Percentiles rank a stretch among this genome's conserved stretches.
Evolutionary conservation across 2,797 vertebrate species (phyloP).

Genomic region (Typhlichthys eigenmanni): DNA sequence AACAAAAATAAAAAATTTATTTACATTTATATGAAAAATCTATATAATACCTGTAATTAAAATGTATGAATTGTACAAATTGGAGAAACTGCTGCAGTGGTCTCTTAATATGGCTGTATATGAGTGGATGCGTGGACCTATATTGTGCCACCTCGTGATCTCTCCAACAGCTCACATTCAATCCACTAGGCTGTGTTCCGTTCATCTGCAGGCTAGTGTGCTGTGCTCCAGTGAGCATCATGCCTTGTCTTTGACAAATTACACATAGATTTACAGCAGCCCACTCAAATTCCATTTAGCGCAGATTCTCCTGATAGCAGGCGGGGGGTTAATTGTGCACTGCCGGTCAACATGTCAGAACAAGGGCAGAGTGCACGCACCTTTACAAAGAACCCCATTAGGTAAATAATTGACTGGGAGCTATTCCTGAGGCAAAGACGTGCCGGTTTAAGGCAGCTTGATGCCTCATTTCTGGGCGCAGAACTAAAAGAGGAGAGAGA

Average conservation of each 20-base stretch:
- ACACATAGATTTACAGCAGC: slow-evolving; percentile 35
- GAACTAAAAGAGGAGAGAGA: slow-evolving; percentile 30
- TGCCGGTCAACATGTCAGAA: slow-evolving; percentile 30
- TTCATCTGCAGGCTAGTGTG: slow-evolving; percentile 9
- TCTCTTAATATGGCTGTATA: no score
- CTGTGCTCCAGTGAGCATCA: slow-evolving; percentile 30
- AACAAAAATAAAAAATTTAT: no score
- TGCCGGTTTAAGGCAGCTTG: slow-evolving; percentile 40
- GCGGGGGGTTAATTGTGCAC: slow-evolving; percentile 39
- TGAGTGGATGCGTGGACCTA: no score
- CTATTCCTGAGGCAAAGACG: slow-evolving; percentile 20
- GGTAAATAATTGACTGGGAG: slow-evolving; percentile 54
- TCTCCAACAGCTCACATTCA: neutral
- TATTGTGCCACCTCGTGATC: no score
- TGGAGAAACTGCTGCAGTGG: no score
- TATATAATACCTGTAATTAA: neutral
- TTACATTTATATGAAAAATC: no score
- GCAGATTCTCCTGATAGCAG: slow-evolving; percentile 22
- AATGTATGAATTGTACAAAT: neutral
- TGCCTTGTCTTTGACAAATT: slow-evolving; percentile 40
- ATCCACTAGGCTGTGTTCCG: neutral
- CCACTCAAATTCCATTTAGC: slow-evolving; percentile 31
- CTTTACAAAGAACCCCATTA: slow-evolving; percentile 8
- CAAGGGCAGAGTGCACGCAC: slow-evolving; percentile 5
- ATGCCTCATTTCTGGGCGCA: slow-evolving; percentile 32